Evolutionary conservation across 1,140 invertebrate species (phyloP), one percentile per base, ranked within the genome.

Genomic region (Zaprionus tsacasi): DNA sequence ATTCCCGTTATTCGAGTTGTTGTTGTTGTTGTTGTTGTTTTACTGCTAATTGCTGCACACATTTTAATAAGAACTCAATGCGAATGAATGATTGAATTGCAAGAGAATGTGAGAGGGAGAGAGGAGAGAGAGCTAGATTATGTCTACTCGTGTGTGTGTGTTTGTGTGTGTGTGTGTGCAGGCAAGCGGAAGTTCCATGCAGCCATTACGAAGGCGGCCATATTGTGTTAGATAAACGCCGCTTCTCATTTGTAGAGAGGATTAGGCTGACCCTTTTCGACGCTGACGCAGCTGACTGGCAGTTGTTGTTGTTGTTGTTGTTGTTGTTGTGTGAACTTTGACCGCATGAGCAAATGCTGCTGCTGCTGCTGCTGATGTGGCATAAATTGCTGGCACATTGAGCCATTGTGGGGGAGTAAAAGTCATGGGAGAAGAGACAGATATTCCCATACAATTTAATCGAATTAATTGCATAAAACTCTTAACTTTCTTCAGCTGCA

Each of bases 171-270:
- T 63, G 36, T 56, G 50, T 72, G 77, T 55, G 61, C 82, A 76
- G 82, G 78, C 79, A 78, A 78, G 70, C 76, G 82, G 79, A 86
- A 86, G 72, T 76, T 15, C 40, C n/a, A 15, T 17, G 0, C 82
- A 2, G 72, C 76, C 70, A 71, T 77, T 87, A 60, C 76, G 76
- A 79, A 87, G 79, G 67, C 72, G 67, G 76, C 76, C 82, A 87
- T 87, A 87, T 88, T 87, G 83, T 66, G 83, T 82, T 66, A 82
- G 82, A 88, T 87, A 87, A 87, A 88, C 82, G 83, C 76, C 82
- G 83, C 76, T 87, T 77, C 66, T 76, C 68, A 55, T 30, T 30
- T 30, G 3, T 0, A 30, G 27, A 30, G 50, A 15, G 35, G 7
- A 33, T 35, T 15, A n/a, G 0, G 40, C n/a, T 15, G 8, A n/a